phyloP scores from a whole-genome alignment of 23 tunicate genomes.

The Corella eumyota region DNA sequence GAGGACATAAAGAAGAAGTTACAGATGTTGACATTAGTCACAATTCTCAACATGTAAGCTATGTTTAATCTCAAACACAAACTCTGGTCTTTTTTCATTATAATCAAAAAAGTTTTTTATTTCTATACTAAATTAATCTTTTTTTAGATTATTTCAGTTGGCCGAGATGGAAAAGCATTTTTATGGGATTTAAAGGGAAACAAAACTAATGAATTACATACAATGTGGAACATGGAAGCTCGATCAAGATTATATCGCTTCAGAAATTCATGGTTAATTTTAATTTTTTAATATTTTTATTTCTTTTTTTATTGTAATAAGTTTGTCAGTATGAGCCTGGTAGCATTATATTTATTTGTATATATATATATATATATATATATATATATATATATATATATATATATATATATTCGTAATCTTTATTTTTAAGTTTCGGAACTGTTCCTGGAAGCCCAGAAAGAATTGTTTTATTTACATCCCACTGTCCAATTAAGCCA shows the following conservation, averaged over 20 bases:
- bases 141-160: slow-evolving; percentile 60
- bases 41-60: slow-evolving; percentile 30
- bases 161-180: slow-evolving; percentile 59
- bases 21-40: slow-evolving; percentile 72
- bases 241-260: slow-evolving; percentile 25
- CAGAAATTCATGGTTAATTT: slow-evolving; percentile 51
- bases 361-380: too few species aligned
- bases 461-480: slow-evolving; percentile 29
- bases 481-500: slow-evolving; percentile 45
- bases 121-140: too few species aligned
- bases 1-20: slow-evolving; percentile 75
- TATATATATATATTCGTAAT: too few species aligned
- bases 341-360: too few species aligned
- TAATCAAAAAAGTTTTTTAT: neutral
- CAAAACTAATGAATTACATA: slow-evolving; percentile 34
- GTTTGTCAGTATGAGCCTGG: too few species aligned
- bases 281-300: too few species aligned
- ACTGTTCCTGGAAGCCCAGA: slow-evolving; percentile 28
- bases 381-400: too few species aligned
- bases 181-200: slow-evolving; percentile 41
- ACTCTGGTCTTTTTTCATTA: too few species aligned
- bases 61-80: too few species aligned
- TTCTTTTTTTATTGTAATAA: too few species aligned
- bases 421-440: too few species aligned
- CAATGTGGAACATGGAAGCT: slow-evolving; percentile 58